A percentile compares a stretch with the other conserved stretches of the same genome.
These are phyloP conservation scores for Drosophila sulfurigaster DNA, from an alignment of 1,140 invertebrate genomes.

Conservation along the genomic window DNA sequence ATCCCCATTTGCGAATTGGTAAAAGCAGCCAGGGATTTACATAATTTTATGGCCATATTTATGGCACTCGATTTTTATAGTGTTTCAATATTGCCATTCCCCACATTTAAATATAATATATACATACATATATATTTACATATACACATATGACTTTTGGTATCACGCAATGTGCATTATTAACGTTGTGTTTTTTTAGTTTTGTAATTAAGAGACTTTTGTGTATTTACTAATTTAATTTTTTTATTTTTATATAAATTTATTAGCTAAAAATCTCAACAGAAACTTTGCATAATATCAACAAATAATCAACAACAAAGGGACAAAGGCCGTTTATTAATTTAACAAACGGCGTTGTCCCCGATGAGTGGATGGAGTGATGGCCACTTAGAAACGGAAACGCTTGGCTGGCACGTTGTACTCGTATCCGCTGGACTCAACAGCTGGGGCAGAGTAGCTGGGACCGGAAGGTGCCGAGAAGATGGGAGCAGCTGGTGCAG, in stretches of 20 bases:
- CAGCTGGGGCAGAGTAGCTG: constrained; percentile 45
- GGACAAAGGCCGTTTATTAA: constrained; percentile 58
- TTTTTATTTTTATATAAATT: constrained; percentile 57
- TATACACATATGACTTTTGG: not conserved
- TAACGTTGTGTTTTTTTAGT: not conserved
- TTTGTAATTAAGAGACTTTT: constrained; percentile 39
- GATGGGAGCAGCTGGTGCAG: constrained; percentile 40
- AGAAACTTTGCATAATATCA: constrained; percentile 81
- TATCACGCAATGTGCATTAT: constrained; percentile 20
- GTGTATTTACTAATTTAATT: constrained; percentile 56
- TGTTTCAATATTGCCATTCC: constrained; percentile 9
- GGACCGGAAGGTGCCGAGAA: constrained; percentile 1
- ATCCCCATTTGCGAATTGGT: constrained; percentile 5
- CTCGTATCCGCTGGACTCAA: constrained; percentile 62
- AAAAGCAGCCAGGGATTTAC: constrained; percentile 22
- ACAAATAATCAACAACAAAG: constrained; percentile 76
- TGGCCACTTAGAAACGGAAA: constrained; percentile 74
- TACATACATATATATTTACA: not conserved
- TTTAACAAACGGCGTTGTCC: constrained; percentile 63
- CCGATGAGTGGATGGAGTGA: constrained; percentile 20
- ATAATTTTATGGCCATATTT: constrained; percentile 29
- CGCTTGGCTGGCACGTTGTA: constrained; percentile 77
- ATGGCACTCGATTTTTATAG: constrained; percentile 32
- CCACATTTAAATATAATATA: not conserved
- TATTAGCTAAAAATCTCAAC: constrained; percentile 78